Evolutionary conservation across 2,888 invertebrate genomes (phyloP), one percentile per base, ranked within the genome.

Genomic region (Aethes cnicana): DNA sequence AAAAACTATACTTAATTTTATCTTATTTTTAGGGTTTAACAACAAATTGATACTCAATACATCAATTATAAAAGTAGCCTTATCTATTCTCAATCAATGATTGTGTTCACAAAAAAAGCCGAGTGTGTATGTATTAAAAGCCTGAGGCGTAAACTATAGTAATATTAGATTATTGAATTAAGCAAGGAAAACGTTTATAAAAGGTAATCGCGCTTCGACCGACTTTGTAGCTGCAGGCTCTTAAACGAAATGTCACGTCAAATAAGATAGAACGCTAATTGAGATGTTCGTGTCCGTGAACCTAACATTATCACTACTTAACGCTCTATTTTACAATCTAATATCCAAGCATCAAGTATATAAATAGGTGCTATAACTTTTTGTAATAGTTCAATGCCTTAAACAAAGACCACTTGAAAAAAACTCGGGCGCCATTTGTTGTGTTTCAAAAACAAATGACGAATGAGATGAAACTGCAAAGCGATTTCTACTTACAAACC

Each of bases 211-310:
- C 9, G 28, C 23, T 18, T 25, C 30, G 14, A 37, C 16, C 9
- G 11, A 11, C 50, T 50, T 50, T 50, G 37, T 50, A 37, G 44
- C 50, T 32, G 9, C 37, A 5, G 44, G 50, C 50, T 25, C 3
- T 3, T 8, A 44, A 14, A 28, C 44, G 1, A 37, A 50, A 50
- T 50, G 37, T 44, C 44, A 50, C 32, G 44, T 37, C 25, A 18
- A 43, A 49, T 49, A 43, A 37, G 36, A 25, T 25, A 23, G n/a
- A n/a, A 18, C 18, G 36, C 28, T 36, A 43, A 47, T 36, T 30
- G 16, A 4, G 26, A 36, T 12, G 16, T 33, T 33, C 23, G 12
- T 12, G 49, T 14, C 49, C 49, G 14, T 49, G 49, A 49, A 44
- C 43, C 43, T 43, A 50, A 43, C 43, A 43, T 25, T 43, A 18